Base-by-base conservation (phyloP, 2,113 vertebrate genomes). In the Proterorhinus semilunaris region DNA sequence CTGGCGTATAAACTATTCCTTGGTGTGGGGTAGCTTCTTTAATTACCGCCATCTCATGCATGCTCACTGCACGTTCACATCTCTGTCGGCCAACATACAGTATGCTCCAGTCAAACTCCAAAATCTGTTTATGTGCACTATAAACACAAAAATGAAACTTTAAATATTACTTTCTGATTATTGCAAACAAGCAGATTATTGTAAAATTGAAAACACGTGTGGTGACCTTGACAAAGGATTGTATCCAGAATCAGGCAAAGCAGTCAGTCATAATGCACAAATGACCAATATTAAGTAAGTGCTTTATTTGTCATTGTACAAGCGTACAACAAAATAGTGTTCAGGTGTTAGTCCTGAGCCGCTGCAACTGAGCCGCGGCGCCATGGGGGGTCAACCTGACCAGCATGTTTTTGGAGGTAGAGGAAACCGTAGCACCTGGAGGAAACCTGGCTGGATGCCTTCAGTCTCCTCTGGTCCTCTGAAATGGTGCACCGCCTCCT, bases 61-160 rank as follows among this genome's bases (percentile, higher is more conserved):
- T 36, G 27, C 27, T 36, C 21, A 21, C 21, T 21, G 66, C 54
- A 66, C 12, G 42, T 70, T 8, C 21, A n/a, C 59, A 51, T 59
- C 51, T 50, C 54, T 61, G 50, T 50, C 51, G 66, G 52, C 58
- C 9, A 74, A 67, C 72, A 70, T 71, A 64, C 73, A 61, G 6
- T 42, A 42, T 47, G 6, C 49, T 50, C 49, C 10, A 50, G 4
- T 15, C 49, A 50, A 50, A 50, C 12, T 8, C 49, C 49, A 50
- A 50, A 50, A 44, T 15, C 36, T 57, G 36, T 57, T 57, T 42
- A 57, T 42, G 17, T 54, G 10, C 3, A 27, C 17, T 55, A 13
- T 42, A 58, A 42, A 58, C 27, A 58, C 6, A 58, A 42, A 42
- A 42, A 42, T 7, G 11, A 2, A 36, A 36, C 7, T 21, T 58